Conservation (phyloP, 2,797 vertebrate species). For the Semotilus atromaculatus region DNA sequence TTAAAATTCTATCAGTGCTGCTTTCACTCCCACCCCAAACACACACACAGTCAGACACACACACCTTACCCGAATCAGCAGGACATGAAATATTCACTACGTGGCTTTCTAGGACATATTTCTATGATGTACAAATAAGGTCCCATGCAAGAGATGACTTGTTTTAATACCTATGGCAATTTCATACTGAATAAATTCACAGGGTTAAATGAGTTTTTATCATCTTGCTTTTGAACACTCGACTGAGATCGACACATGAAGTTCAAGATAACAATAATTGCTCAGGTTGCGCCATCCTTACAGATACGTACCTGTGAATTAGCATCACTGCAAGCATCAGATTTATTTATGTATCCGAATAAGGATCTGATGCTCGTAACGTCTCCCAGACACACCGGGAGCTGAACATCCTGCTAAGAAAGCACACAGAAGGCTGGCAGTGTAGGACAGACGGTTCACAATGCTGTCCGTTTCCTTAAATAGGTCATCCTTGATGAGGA, state of each 20-base stretch:
- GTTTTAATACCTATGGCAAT: not conserved
- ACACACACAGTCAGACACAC: constrained; percentile 35
- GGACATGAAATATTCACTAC: constrained; percentile 53
- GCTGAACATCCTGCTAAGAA: constrained; percentile 25
- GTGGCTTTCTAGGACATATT: constrained; percentile 38
- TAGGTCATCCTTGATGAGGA: constrained; percentile 59
- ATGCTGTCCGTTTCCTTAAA: constrained; percentile 49
- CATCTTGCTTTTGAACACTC: constrained; percentile 5
- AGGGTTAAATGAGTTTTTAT: not conserved
- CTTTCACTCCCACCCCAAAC: constrained; percentile 23
- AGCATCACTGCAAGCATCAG: not conserved
- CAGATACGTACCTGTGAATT: not conserved
- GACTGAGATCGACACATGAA: not conserved
- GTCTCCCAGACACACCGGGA: not conserved
- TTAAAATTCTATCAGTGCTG: constrained; percentile 51
- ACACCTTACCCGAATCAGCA: constrained; percentile 42
- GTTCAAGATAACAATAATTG: not conserved
- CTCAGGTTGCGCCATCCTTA: not conserved
- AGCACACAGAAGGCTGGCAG: constrained; percentile 47
- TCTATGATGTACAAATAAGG: constrained; percentile 49
- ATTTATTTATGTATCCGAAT: constrained; percentile 14
- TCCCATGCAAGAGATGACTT: constrained; percentile 2
- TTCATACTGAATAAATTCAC: constrained; percentile 8
- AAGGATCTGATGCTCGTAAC: not conserved
- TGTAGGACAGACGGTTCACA: constrained; percentile 50